Evolutionary conservation across 1,140 invertebrate genomes (phyloP).

Genomic region (Amphibalanus amphitrite): DNA sequence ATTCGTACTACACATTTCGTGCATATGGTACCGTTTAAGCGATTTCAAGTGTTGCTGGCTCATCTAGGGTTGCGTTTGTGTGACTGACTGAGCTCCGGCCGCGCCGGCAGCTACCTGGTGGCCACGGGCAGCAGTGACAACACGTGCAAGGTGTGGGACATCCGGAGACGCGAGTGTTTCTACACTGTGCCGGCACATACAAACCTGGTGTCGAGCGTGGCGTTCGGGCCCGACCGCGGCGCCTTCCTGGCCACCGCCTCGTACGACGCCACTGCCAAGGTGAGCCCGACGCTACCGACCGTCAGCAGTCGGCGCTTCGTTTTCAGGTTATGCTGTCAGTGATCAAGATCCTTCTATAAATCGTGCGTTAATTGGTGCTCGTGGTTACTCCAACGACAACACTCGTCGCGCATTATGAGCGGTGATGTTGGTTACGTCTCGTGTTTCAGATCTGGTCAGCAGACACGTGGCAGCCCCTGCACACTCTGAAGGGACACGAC

Average conservation of each 20-base stretch:
- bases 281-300: conserved; percentile 19
- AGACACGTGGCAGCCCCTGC: conserved; percentile 86
- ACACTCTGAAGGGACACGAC: conserved; percentile 85
- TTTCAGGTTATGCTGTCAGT: too few relatives aligned
- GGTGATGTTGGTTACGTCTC: too few relatives aligned
- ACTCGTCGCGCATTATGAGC: too few relatives aligned
- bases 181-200: conserved; percentile 94
- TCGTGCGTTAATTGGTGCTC: too few relatives aligned
- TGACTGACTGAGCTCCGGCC: too few relatives aligned
- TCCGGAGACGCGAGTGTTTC: conserved; percentile 61
- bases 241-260: conserved; percentile 72
- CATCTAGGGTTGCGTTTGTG: too few relatives aligned
- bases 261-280: conserved; percentile 73
- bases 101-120: conserved; percentile 54
- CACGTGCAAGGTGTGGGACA: conserved; percentile 85
- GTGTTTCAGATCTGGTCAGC: conserved; percentile 62
- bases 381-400: too few relatives aligned
- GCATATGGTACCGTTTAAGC: too few relatives aligned
- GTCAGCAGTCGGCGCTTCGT: too few relatives aligned
- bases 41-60: too few relatives aligned
- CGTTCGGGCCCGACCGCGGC: conserved; percentile 65
- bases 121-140: conserved; percentile 93
- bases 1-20: too few relatives aligned
- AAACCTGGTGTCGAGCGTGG: conserved; percentile 72
- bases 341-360: too few relatives aligned